Conservation (phyloP, 2,113 vertebrate genomes). For the Collichthys lucidus region DNA sequence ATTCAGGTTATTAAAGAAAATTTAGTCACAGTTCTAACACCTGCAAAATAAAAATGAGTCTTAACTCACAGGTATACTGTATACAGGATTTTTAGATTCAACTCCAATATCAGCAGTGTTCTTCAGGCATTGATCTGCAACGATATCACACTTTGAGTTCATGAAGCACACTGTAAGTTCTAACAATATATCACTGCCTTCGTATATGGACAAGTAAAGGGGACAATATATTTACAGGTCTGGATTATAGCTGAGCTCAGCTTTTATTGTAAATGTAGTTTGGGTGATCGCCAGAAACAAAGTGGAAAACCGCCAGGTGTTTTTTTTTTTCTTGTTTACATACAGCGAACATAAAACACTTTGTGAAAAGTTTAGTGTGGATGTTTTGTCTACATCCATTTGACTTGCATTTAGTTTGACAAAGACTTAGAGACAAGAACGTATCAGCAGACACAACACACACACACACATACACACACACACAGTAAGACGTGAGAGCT, state of each 20-base stretch:
- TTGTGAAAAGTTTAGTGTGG: slow-evolving; percentile 13
- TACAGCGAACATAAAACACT: slow-evolving; percentile 15
- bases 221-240: slow-evolving; percentile 17
- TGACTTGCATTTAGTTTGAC: slow-evolving; percentile 59
- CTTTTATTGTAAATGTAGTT: slow-evolving; percentile 40
- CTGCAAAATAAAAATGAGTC: background rate
- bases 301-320: slow-evolving; percentile 9
- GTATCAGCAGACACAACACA: slow-evolving; percentile 29
- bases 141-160: background rate
- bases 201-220: background rate
- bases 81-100: slow-evolving; percentile 3
- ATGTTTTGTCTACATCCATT: slow-evolving; percentile 59
- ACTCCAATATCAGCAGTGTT: background rate
- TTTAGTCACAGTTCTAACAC: background rate
- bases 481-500: slow-evolving; percentile 17
- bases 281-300: slow-evolving; percentile 36
- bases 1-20: background rate
- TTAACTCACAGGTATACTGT: too few species aligned
- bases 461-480: slow-evolving; percentile 34
- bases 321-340: slow-evolving; percentile 19
- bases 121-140: background rate
- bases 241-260: slow-evolving; percentile 15
- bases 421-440: slow-evolving; percentile 44
- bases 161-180: background rate
- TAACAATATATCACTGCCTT: slow-evolving; percentile 9